These are phyloP conservation scores for Tenebrio molitor DNA, from an alignment of 1,140 invertebrate genomes.

Conservation along the genomic window DNA sequence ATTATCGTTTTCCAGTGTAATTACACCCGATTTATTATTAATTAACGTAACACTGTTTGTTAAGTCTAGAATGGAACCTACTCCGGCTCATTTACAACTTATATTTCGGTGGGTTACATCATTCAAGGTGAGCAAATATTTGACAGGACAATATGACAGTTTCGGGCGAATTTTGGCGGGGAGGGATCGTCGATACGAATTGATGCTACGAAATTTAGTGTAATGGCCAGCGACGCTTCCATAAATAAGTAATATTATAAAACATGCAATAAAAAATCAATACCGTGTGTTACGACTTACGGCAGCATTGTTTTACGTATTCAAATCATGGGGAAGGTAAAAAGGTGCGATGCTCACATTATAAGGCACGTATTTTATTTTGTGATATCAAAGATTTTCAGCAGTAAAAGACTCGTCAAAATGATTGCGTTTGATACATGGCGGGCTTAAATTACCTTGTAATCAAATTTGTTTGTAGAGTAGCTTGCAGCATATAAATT, in stretches of 20 bases:
- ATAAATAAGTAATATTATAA: neutral
- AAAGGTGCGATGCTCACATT: neutral
- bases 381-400: neutral
- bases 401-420: neutral
- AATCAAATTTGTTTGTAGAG: too few species aligned
- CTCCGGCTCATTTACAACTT: slow-evolving; percentile 29
- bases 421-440: neutral
- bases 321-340: neutral
- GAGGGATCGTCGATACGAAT: neutral
- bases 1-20: neutral
- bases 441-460: too few species aligned
- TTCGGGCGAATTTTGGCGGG: neutral
- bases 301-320: slow-evolving; percentile 27
- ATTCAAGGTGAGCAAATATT: slow-evolving; percentile 23
- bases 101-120: slow-evolving; percentile 24
- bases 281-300: neutral
- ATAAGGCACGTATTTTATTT: slow-evolving; percentile 15
- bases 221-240: too few species aligned
- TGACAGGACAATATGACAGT: neutral
- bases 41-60: slow-evolving; percentile 22
- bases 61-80: slow-evolving; percentile 8
- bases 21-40: slow-evolving; percentile 14
- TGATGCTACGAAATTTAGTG: neutral
- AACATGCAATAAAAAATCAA: slow-evolving; percentile 3
- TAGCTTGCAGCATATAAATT: too few species aligned